phyloP scores from a whole-genome alignment of 2,888 invertebrate genomes.

The Cylloceria caligata region DNA sequence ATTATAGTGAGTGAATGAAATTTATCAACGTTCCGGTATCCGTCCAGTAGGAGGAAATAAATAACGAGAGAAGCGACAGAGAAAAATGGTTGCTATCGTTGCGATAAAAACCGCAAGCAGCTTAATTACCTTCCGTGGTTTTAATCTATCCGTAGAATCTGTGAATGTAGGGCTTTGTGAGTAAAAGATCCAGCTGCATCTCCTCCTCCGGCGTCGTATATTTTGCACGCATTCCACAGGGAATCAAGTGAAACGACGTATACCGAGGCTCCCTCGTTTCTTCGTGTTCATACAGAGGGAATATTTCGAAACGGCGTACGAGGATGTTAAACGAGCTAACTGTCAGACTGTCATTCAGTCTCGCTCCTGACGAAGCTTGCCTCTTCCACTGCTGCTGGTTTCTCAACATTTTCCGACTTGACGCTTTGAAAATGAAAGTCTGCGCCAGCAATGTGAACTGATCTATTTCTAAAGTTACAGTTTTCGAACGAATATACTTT shows the following conservation, averaged over 20 bases:
- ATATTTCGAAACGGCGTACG: constrained; percentile 75
- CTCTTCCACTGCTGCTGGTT: constrained; percentile 58
- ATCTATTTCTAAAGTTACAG: constrained; percentile 77
- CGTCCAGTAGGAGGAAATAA: constrained; percentile 3
- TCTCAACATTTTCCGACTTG: constrained; percentile 63
- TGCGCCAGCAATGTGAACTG: constrained; percentile 74
- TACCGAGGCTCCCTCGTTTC: constrained; percentile 36
- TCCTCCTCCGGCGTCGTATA: constrained; percentile 68
- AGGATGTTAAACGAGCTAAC: constrained; percentile 82
- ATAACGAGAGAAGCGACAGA: constrained; percentile 28
- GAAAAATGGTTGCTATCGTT: constrained; percentile 46
- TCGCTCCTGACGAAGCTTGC: constrained; percentile 64
- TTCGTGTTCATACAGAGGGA: constrained; percentile 69
- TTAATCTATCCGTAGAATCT: constrained; percentile 75
- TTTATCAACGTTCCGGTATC: constrained; percentile 50
- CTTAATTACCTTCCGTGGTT: constrained; percentile 62
- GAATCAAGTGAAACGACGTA: constrained; percentile 75
- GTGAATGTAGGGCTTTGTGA: constrained; percentile 80
- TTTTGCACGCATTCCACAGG: constrained; percentile 78
- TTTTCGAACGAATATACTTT: constrained; percentile 67
- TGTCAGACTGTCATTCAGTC: constrained; percentile 81
- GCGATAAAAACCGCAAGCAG: constrained; percentile 49
- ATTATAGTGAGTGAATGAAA: constrained; percentile 51
- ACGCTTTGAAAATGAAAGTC: constrained; percentile 58
- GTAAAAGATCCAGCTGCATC: constrained; percentile 78